Percentiles rank a stretch among this genome's conserved stretches.
Conservation (phyloP, 2,113 vertebrate genomes). For the Sus scrofa region T2T-Sscrofa CM000826.6:137873001-137873500, state of each 20-base stretch:
- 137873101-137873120: slow-evolving; percentile 80
- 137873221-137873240: slow-evolving; percentile 46
- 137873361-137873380: not conserved
- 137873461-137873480: not conserved
- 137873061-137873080: slow-evolving; percentile 63
- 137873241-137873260: not conserved
- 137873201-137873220: slow-evolving; percentile 37
- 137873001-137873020: slow-evolving; percentile 10
- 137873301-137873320: slow-evolving; percentile 64
- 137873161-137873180: not conserved
- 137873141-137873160: not conserved
- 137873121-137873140: slow-evolving; percentile 69
- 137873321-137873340: slow-evolving; percentile 75
- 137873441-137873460: not conserved
- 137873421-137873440: not conserved
- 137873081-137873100: slow-evolving; percentile 69
- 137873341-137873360: slow-evolving; percentile 65
- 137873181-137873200: not conserved
- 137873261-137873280: not conserved
- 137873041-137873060: not conserved
- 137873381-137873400: not conserved
- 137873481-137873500: not conserved
- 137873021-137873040: not conserved
- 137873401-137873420: not conserved
- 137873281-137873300: not conserved